Evolutionary conservation across 2,797 vertebrate species (phyloP).

Genomic region (Cetoscarus ocellatus): DNA sequence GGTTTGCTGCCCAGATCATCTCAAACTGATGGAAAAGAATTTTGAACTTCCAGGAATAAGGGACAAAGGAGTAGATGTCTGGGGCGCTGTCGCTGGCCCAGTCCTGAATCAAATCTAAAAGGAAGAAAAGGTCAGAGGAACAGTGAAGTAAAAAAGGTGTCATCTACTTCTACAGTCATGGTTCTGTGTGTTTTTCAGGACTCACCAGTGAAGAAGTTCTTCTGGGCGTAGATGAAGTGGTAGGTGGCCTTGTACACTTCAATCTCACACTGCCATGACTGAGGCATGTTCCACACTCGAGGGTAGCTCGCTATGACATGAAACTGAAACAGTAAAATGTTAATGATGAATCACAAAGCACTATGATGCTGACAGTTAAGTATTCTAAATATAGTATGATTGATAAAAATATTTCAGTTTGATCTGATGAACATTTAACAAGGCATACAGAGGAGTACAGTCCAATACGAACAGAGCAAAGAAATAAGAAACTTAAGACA

Average conservation of each 20-base stretch:
- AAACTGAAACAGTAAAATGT: constrained; percentile 83
- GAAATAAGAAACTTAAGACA: no score
- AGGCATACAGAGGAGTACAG: no score
- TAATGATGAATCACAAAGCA: neutral
- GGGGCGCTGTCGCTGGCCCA: constrained; percentile 97
- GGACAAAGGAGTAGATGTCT: constrained; percentile 98
- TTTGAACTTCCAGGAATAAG: constrained; percentile 98
- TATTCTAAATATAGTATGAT: no score
- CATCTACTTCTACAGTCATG: no score
- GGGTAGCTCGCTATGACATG: constrained; percentile 96
- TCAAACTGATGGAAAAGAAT: constrained; percentile 98
- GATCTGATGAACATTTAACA: no score
- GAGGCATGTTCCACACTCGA: constrained; percentile 97
- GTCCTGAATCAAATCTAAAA: constrained; percentile 96
- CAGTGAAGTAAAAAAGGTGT: neutral
- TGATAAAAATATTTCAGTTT: no score
- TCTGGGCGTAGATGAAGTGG: constrained; percentile 99
- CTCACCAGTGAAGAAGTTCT: constrained; percentile 97
- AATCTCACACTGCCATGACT: constrained; percentile 97
- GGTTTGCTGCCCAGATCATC: constrained; percentile 99
- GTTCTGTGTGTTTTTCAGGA: neutral
- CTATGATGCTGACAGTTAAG: no score
- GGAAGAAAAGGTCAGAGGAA: no score
- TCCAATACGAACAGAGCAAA: no score
- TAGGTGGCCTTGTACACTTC: constrained; percentile 99